These are phyloP conservation scores for Aptenodytes forsteri DNA, from an alignment of 2,113 vertebrate species.

Conservation along the genomic window DNA sequence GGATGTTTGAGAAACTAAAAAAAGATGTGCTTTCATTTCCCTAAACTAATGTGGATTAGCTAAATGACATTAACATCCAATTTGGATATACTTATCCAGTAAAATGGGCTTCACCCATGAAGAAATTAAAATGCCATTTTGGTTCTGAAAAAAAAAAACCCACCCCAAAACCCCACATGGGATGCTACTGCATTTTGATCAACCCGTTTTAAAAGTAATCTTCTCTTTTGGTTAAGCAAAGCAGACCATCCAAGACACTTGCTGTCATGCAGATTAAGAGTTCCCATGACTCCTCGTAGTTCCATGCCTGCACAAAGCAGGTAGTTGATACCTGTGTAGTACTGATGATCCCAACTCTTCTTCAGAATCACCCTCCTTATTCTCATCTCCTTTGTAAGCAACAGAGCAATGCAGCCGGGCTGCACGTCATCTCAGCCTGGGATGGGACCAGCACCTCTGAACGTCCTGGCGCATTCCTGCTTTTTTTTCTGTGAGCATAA, in stretches of 20 bases:
- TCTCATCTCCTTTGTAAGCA: background rate
- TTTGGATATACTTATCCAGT: conserved; percentile 23
- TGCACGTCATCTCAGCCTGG: background rate
- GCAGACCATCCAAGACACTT: background rate
- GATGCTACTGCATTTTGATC: background rate
- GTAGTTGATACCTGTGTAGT: background rate
- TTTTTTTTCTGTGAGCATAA: background rate
- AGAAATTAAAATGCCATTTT: conserved; percentile 6
- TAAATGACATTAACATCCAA: background rate
- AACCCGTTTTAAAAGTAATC: background rate
- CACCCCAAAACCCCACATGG: background rate
- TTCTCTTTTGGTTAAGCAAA: background rate
- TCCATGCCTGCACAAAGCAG: background rate
- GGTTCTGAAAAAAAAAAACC: background rate
- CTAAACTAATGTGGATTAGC: background rate
- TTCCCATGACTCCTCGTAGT: background rate
- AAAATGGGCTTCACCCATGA: conserved; percentile 10
- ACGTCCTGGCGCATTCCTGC: background rate
- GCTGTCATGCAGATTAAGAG: background rate
- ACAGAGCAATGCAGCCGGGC: background rate
- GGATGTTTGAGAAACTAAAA: conserved; percentile 5
- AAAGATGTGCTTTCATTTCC: conserved; percentile 15
- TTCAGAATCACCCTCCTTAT: background rate
- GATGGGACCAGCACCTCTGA: background rate
- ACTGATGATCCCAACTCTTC: background rate